phyloP scores from a whole-genome alignment of 2,797 vertebrate species.

The Muraenolepis orangiensis region DNA sequence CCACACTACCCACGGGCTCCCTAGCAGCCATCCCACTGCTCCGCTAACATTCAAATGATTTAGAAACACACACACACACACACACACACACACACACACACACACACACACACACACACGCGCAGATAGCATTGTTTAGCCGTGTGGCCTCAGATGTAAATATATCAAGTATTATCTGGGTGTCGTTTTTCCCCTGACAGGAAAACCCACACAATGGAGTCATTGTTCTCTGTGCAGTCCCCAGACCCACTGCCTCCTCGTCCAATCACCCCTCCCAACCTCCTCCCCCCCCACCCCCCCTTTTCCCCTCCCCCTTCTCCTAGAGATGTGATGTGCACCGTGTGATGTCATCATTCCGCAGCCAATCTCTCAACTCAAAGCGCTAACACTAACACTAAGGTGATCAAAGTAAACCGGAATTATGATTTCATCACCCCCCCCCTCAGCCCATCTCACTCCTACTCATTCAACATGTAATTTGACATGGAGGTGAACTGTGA shows the following conservation, averaged over 20 bases:
- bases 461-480: neutral
- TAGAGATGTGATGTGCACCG: neutral
- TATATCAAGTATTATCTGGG: neutral
- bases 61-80: neutral
- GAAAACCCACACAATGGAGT: neutral
- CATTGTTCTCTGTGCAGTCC: neutral
- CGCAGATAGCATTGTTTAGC: neutral
- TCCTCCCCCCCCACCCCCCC: neutral
- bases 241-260: neutral
- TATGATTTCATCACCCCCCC: neutral
- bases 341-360: constrained; percentile 1
- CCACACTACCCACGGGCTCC: neutral
- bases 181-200: neutral
- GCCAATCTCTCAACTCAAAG: neutral
- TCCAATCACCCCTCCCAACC: neutral
- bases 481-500: neutral
- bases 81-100: neutral
- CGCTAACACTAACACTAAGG: neutral
- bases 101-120: neutral
- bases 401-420: neutral
- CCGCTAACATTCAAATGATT: neutral
- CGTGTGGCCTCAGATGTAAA: neutral
- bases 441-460: neutral
- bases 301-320: neutral
- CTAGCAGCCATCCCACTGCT: neutral